Evolutionary conservation across 2,888 invertebrate species (phyloP), one percentile per base, ranked within the genome.

Genomic region (Xestoiulus laeticollis): DNA sequence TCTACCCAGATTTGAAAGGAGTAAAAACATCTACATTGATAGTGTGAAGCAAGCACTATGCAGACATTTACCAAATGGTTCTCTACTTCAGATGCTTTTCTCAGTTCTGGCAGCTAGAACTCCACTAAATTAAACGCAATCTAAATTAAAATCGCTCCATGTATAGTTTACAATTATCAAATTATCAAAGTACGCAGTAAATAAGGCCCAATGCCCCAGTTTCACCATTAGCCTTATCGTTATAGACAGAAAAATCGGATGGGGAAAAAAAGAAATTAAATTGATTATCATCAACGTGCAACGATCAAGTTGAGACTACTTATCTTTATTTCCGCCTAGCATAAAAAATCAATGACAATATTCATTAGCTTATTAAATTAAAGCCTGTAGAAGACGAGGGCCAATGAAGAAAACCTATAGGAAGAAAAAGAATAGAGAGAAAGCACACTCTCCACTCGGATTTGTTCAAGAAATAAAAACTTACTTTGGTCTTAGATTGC

Each of bases 241-340:
- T 4, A 38, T 38, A 59, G 22, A 59, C 59, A 59, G 59, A 59
- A 22, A 59, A 59, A 59, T 22, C 22, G 22, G 59, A 16, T 3
- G 22, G 6, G 59, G 22, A 38, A 59, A 59, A 59, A 59, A 59
- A 59, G 59, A 59, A 59, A 22, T 59, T 59, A 59, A 59, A 59
- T 59, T 59, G 59, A 59, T 59, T 59, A 59, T 59, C 59, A 59
- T 59, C 59, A 59, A 22, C 59, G 59, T 59, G 59, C 59, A 59
- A 59, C 59, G 59, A 59, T 59, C 59, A 59, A 59, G 59, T 59
- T 59, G 59, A 59, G 59, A 59, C 59, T 59, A 59, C 59, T 59
- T 59, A 59, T 59, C 59, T 59, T 59, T 59, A 59, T 59, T 59
- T 59, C 59, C 59, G 59, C 59, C 59, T 22, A 5, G 59, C 59